Evolutionary conservation across 2,113 vertebrate species (phyloP), one percentile per base, ranked within the genome.

Genomic region (Chaetura pelagica): DNA sequence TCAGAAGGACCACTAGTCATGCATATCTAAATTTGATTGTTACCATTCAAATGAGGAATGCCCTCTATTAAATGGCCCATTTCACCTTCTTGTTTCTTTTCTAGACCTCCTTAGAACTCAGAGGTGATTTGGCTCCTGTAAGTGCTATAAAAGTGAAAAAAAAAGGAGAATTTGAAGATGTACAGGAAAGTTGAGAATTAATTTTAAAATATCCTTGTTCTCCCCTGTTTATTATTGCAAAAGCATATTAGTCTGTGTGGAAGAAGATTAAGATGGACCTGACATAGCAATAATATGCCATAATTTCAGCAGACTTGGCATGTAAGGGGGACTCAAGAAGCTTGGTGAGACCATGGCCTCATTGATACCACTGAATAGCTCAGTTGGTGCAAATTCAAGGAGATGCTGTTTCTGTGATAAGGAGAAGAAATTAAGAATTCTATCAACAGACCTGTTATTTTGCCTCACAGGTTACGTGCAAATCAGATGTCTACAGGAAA

Each of bases 71-170:
- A 74, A 51, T 44, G 1, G 1, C 11, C 30, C 3, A 0, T 79
- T 85, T 82, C 30, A 76, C 44, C 26, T 7, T 21, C n/a, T 75
- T 59, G 21, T 79, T 87, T 78, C 49, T 93, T 9, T 14, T 88
- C 21, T 64, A 5, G 7, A 22, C 10, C 34, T 81, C 18, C 48
- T 71, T 51, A 81, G 72, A 95, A 59, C 30, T 78, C 27, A 71
- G 23, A 46, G 62, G 34, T 0, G 0, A 49, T 35, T 42, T 54
- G 40, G 27, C 13, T 93, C 51, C 38, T 13, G 1, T 74, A 84
- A 35, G 29, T 61, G 20, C n/a, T 68, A 15, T 48, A 55, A 68
- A 72, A 52, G 5, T 78, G 15, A 8, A 44, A 63, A 51, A 48
- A 84, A 18, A 30, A 15, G 23, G 2, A 48, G 23, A 77, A 67